Evolutionary conservation across 2,113 vertebrate species (phyloP).

Genomic region (Camarhynchus parvulus): DNA sequence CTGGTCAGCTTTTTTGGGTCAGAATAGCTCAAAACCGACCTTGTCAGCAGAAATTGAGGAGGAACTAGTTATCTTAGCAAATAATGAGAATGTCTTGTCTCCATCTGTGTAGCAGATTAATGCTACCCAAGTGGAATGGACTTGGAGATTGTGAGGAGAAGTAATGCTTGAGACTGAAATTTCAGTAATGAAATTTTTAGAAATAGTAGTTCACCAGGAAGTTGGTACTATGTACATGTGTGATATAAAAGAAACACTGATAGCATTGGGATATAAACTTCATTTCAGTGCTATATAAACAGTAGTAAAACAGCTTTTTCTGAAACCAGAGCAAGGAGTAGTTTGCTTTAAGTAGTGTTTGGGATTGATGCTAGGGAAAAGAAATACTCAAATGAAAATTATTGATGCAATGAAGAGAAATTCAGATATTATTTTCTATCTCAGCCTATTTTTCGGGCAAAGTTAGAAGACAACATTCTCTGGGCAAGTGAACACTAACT

Average conservation of each 20-base stretch:
- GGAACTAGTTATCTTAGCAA: conserved; percentile 52
- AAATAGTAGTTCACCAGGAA: conserved; percentile 20
- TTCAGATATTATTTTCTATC: background rate
- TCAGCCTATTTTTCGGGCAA: background rate
- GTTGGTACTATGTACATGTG: background rate
- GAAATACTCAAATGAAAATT: conserved; percentile 40
- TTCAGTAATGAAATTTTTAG: conserved; percentile 44
- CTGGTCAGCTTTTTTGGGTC: conserved; percentile 10
- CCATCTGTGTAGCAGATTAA: conserved; percentile 41
- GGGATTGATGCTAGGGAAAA: conserved; percentile 2
- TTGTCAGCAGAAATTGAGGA: conserved; percentile 60
- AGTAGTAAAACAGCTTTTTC: conserved; percentile 38
- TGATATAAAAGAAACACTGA: conserved; percentile 54
- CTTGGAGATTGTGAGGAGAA: conserved; percentile 33
- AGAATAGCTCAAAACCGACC: conserved; percentile 36
- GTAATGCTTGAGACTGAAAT: conserved; percentile 57
- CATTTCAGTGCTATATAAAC: conserved; percentile 25
- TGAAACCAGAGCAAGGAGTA: conserved; percentile 23
- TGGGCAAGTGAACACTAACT: background rate
- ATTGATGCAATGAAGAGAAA: conserved; percentile 2
- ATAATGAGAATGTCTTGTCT: conserved; percentile 58
- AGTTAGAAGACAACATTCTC: background rate
- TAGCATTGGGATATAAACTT: conserved; percentile 9
- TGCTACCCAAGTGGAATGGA: conserved; percentile 36
- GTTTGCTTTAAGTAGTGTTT: conserved; percentile 8